A percentile compares a stretch with the other conserved stretches of the same genome.
Evolutionary conservation across 2,888 invertebrate species (phyloP).

Genomic region (Aricia artaxerxes): DNA sequence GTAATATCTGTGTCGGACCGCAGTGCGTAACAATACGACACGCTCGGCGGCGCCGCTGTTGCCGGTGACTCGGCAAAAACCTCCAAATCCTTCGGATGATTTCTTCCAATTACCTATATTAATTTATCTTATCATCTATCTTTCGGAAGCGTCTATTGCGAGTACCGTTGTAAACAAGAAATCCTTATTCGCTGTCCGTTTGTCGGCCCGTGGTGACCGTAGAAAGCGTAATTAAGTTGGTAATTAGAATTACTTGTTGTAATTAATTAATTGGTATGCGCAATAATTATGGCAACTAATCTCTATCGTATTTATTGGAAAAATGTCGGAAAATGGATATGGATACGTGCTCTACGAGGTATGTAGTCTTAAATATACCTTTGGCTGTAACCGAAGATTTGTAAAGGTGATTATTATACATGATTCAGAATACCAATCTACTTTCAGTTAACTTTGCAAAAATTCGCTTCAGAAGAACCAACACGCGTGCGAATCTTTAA

Average conservation of each 20-base stretch:
- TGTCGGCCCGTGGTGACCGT: neutral
- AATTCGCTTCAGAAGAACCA: neutral
- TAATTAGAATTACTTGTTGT: slow-evolving; percentile 27
- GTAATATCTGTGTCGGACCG: slow-evolving; percentile 63
- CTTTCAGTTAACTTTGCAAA: neutral
- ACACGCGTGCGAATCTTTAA: neutral
- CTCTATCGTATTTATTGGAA: neutral
- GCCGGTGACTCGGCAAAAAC: slow-evolving; percentile 68
- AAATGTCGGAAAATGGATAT: neutral
- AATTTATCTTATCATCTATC: slow-evolving; percentile 64
- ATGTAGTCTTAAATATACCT: neutral
- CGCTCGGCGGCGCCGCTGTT: slow-evolving; percentile 71
- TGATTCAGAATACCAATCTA: neutral
- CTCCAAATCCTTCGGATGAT: slow-evolving; percentile 55
- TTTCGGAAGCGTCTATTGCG: slow-evolving; percentile 28
- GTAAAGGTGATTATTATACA: neutral
- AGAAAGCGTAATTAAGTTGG: slow-evolving; percentile 20
- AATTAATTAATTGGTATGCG: slow-evolving; percentile 36
- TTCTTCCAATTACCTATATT: slow-evolving; percentile 71
- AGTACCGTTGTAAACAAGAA: slow-evolving; percentile 6
- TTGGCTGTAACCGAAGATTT: neutral
- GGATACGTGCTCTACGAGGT: neutral
- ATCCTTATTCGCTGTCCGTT: slow-evolving; percentile 13
- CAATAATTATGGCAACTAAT: slow-evolving; percentile 25
- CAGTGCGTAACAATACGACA: slow-evolving; percentile 64